Evolutionary conservation across 2,113 vertebrate species (phyloP), one percentile per base, ranked within the genome.

Genomic region (Bubo blakistoni): DNA sequence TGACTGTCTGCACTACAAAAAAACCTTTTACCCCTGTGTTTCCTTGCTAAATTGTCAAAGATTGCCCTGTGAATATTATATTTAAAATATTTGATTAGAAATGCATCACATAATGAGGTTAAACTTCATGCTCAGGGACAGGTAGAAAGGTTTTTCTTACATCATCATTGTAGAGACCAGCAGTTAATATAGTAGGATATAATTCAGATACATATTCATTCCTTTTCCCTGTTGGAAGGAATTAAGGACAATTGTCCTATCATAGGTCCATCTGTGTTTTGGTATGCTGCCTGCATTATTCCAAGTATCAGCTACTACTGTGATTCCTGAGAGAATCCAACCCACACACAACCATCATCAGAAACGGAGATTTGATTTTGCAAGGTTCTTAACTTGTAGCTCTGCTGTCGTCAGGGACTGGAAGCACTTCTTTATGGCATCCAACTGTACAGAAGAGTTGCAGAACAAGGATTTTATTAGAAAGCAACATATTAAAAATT

Each of bases 101-200:
- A 55, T 8, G 6, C 1, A 2, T 69, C 32, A 18, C 6, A 61
- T 70, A 61, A 79, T 47, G 36, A 92, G 67, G 51, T 66, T 47
- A 63, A 86, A 51, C 8, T 59, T 88, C 10, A 27, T 51, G 27
- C 26, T 62, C 17, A 17, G 26, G 22, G 30, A 30, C 30, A 69
- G 19, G 7, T 36, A 76, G 18, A 58, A 67, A 79, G 27, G 36
- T 29, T 86, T 5, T 71, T 49, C 36, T 34, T 34, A 32, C 17
- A 16, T 54, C 17, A 24, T 20, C 1, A 2, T 4, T n/a, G 18
- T 49, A 36, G 11, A 38, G 49, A 76, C 9, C 2, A 3, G 24
- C 22, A 69, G 16, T n/a, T 44, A 44, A 21, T 38, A 54, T 3
- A 0, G 0, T 10, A 51, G 47, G 24, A 62, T 76, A 62, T 13